Base-by-base conservation (phyloP, 2,888 invertebrate genomes). In the Conomelus anceps region DNA sequence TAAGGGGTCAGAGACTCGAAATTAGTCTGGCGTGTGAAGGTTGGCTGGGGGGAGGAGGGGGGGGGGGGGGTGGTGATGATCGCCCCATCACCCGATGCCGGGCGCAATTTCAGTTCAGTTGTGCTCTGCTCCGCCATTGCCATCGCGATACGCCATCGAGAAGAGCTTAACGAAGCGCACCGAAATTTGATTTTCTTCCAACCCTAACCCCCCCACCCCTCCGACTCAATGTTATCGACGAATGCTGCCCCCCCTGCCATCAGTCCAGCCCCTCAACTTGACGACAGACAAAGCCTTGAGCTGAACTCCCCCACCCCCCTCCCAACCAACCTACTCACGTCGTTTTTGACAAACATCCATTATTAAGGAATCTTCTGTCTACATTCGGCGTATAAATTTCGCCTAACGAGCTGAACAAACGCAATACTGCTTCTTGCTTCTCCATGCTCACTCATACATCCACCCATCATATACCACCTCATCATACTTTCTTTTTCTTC, bases 111-210 rank as follows among this genome's bases (percentile, higher is more conserved):
- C 63, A 63, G 63, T 63, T 63, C n/a, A 63, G 63, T 86, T 26
- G 86, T 22, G 23, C 29, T 29, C 22, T 22, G 86, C 26, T 29
- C 86, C 86, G 86, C 86, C 86, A 86, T 86, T 29, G 86, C 86
- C 24, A 86, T 86, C 29, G 86, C 86, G 86, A 86, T 86, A 86
- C 86, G 88, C 88, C 41, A 41, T 41, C 88, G 63, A 41, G 85
- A 88, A 24, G 89, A 85, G 89, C 85, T 88, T 89, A 89, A 89
- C 89, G 89, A 89, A 89, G 89, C 89, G 88, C 86, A 84, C 89
- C 23, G 41, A 88, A 89, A 89, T 89, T 89, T 89, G 89, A 89
- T 89, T 89, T 89, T 88, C 89, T 89, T 89, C 89, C 88, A 87
- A 88, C 88, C 89, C 89, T 88, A 85, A 26, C 88, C 84, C 88